Percentiles rank a stretch among this genome's conserved stretches.
Evolutionary conservation across 2,797 vertebrate genomes (phyloP).

Genomic region (Ptychobarbus kaznakovi): DNA sequence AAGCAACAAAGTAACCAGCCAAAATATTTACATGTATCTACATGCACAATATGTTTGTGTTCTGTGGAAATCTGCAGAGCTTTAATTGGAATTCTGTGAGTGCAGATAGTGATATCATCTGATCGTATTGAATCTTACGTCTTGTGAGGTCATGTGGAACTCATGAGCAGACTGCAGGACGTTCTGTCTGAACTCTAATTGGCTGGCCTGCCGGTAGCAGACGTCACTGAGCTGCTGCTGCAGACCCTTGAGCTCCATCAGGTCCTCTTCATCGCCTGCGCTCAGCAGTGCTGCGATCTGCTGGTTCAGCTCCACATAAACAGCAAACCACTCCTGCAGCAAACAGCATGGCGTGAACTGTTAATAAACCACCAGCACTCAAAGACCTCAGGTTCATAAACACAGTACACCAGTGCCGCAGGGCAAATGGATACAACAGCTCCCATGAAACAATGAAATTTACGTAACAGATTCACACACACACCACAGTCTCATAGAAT

Average conservation of each 20-base stretch:
- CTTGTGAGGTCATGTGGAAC: slow-evolving; percentile 94
- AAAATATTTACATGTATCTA: not conserved
- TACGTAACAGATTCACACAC: not conserved
- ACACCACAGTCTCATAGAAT: not conserved
- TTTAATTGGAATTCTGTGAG: not conserved
- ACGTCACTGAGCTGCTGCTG: slow-evolving; percentile 98
- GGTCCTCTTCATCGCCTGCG: slow-evolving; percentile 93
- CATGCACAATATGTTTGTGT: not conserved
- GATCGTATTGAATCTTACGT: slow-evolving; percentile 79
- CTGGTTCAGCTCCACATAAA: slow-evolving; percentile 99
- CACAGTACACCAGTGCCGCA: not conserved
- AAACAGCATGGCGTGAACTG: not conserved
- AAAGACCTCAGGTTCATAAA: slow-evolving; percentile 20
- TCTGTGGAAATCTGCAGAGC: not conserved
- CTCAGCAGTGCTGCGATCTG: slow-evolving; percentile 94
- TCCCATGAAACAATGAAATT: not conserved
- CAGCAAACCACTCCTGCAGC: slow-evolving; percentile 95
- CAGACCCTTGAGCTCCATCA: slow-evolving; percentile 89
- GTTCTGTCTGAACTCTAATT: slow-evolving; percentile 95
- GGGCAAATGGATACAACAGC: not conserved
- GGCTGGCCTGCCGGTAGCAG: slow-evolving; percentile 95
- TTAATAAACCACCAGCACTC: slow-evolving; percentile 33
- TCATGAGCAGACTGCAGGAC: slow-evolving; percentile 92
- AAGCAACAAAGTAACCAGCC: not conserved
- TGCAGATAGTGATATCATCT: not conserved